Conservation (phyloP, 2,797 vertebrate genomes). For the Tarsius wallacei region DNA sequence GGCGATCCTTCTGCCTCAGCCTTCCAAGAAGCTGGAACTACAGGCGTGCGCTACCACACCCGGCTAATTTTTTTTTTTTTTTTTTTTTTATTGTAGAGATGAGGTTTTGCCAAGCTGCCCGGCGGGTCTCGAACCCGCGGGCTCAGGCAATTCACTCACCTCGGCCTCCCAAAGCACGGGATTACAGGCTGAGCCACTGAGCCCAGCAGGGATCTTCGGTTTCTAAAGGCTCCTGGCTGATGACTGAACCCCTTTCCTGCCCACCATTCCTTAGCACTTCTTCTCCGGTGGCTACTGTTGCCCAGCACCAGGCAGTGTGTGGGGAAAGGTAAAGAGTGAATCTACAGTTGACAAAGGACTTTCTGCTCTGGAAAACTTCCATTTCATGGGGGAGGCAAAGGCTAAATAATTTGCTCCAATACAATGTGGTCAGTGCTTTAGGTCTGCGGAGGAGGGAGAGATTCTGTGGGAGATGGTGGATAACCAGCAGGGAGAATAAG, state of each 20-base stretch:
- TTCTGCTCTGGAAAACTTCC: neutral
- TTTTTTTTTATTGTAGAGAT: too few relatives aligned
- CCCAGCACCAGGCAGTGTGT: neutral
- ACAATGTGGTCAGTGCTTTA: neutral
- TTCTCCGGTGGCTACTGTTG: neutral
- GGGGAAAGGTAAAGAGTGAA: neutral
- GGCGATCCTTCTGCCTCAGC: too few relatives aligned
- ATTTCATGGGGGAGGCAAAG: neutral
- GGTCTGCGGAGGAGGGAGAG: neutral
- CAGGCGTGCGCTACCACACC: too few relatives aligned
- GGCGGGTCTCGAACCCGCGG: too few relatives aligned
- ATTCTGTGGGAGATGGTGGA: neutral
- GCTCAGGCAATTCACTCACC: too few relatives aligned
- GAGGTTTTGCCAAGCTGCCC: too few relatives aligned
- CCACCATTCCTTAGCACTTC: neutral
- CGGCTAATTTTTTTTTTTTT: too few relatives aligned
- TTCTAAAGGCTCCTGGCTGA: conserved; percentile 34
- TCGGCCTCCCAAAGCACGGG: too few relatives aligned
- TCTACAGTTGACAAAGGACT: neutral
- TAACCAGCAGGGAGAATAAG: neutral
- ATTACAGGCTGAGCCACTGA: too few relatives aligned
- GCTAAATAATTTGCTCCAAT: neutral
- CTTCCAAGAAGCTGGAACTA: too few relatives aligned
- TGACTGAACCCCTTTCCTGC: neutral
- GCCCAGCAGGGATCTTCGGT: neutral